These are phyloP conservation scores for Ichneumoninae sp. DNA, from an alignment of 2,888 invertebrate genomes.

Conservation along the genomic window DNA sequence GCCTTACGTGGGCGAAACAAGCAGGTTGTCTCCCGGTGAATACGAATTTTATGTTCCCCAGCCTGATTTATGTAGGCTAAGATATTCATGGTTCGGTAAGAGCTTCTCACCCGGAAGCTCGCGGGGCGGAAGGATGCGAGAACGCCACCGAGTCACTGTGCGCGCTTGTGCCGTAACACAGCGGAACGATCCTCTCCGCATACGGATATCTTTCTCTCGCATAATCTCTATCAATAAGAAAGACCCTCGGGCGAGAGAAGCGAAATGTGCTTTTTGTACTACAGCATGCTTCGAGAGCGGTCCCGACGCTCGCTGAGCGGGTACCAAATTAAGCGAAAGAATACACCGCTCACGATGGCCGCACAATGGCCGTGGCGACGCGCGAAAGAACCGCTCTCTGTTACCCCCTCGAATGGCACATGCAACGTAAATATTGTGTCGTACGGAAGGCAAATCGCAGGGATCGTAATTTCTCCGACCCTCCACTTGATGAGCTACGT, in stretches of 20 bases:
- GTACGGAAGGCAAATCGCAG: conserved; percentile 32
- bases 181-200: not conserved
- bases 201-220: conserved; percentile 32
- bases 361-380: conserved; percentile 9
- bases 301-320: conserved; percentile 14
- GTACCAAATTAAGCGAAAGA: conserved; percentile 36
- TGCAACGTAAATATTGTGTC: conserved; percentile 44
- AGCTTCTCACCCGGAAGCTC: conserved; percentile 67
- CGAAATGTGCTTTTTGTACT: conserved; percentile 35
- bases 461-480: conserved; percentile 42
- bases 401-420: conserved; percentile 9
- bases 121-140: conserved; percentile 58
- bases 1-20: conserved; percentile 53
- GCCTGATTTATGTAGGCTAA: conserved; percentile 70
- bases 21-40: conserved; percentile 62
- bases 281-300: conserved; percentile 40
- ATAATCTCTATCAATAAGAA: conserved; percentile 49
- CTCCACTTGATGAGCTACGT: conserved; percentile 51
- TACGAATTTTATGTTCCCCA: conserved; percentile 68
- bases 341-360: not conserved
- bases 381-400: not conserved
- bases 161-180: not conserved
- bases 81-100: conserved; percentile 71
- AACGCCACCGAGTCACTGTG: conserved; percentile 27
- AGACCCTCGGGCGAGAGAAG: conserved; percentile 23